Percentiles rank a stretch among this genome's conserved stretches.
phyloP scores from a whole-genome alignment of 2,888 invertebrate genomes.

The Athalia cordata region DNA sequence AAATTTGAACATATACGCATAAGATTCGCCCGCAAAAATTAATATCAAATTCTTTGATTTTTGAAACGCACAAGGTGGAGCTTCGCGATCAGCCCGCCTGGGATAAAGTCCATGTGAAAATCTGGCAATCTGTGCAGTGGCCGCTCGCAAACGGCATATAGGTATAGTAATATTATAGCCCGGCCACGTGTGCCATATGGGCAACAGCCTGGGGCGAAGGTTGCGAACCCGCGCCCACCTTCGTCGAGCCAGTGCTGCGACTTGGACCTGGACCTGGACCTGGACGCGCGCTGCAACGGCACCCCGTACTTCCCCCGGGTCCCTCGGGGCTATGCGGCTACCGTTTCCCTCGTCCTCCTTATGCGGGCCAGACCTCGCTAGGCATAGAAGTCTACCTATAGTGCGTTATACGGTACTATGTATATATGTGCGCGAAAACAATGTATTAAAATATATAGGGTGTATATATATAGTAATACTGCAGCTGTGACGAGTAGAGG shows the following conservation, averaged over 20 bases:
- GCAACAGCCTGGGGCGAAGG: slow-evolving; percentile 63
- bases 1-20: no score
- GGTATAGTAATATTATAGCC: not conserved
- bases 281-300: not conserved
- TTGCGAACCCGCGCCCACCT: slow-evolving; percentile 59
- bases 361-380: slow-evolving; percentile 69
- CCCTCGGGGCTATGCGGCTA: slow-evolving; percentile 16
- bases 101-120: no score
- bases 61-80: no score
- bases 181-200: slow-evolving; percentile 69
- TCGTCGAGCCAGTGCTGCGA: slow-evolving; percentile 50
- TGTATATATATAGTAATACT: not conserved
- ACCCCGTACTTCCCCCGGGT: slow-evolving; percentile 22
- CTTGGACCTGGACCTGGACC: not conserved
- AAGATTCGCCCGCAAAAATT: no score
- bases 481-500: not conserved
- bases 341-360: slow-evolving; percentile 54
- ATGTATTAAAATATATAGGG: slow-evolving; percentile 31
- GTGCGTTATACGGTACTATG: slow-evolving; percentile 44
- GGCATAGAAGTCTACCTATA: no score
- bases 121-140: no score
- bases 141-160: no score
- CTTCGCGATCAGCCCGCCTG: no score
- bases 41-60: no score
- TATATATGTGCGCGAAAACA: slow-evolving; percentile 44